Evolutionary conservation across 2,113 vertebrate genomes (phyloP), one percentile per base, ranked within the genome.

Genomic region (Nesospiza acunhae): DNA sequence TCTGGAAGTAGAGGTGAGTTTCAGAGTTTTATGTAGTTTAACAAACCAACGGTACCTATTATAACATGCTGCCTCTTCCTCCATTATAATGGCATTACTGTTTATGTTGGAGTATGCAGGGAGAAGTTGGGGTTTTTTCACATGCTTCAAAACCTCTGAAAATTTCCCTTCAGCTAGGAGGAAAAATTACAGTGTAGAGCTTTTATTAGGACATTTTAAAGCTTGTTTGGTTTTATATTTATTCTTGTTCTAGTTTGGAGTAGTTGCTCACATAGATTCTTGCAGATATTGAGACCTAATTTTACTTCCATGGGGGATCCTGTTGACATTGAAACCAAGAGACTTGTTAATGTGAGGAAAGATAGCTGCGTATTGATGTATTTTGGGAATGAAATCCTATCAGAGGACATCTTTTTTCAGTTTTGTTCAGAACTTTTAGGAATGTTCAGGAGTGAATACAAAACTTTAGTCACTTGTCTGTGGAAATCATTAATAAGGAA

Each of bases 401-500:
- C 12, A 59, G 31, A 81, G 20, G 18, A 81, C 49, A 75, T 92
- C 16, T 56, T 69, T 52, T 52, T 44, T 69, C 74, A 90, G 79
- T 89, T 96, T 89, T 91, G 20, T 52, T 56, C 39, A 6, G 21
- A 41, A 21, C 28, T 82, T 53, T 1, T 5, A 53, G 50, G 53
- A 72, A 21, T 79, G 49, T 74, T 87, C 60, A 87, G 42, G 20
- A 64, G 15, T 73, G 55, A 95, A 80, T 66, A 90, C 50, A 76
- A 92, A 95, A 96, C 69, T 87, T 89, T 31, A 83, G 64, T 96
- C 90, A 96, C 76, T 28, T 93, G 46, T 89, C 79, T 80, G 28
- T 53, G n/a, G 84, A 95, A 96, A 89, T 88, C n/a, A 44, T 93
- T 85, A 63, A 30, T 72, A 58, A 64, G 17, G 64, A 90, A 80